Percentiles rank a stretch among this genome's conserved stretches.
These are phyloP conservation scores for Pangasius macronema DNA, from an alignment of 2,797 vertebrate genomes.

Conservation along the genomic window DNA sequence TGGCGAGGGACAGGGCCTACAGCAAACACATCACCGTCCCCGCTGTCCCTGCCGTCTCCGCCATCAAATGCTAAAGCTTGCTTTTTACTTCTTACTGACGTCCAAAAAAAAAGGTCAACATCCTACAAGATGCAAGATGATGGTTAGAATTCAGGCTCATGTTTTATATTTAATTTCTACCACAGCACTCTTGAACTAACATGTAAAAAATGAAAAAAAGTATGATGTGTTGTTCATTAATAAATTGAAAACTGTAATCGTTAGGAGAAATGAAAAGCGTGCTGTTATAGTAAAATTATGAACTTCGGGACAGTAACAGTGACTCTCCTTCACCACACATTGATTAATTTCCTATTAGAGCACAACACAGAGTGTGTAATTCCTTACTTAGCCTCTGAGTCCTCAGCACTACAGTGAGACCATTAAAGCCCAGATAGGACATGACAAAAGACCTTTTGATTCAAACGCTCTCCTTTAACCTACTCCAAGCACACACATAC, in stretches of 20 bases:
- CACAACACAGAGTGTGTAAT: neutral
- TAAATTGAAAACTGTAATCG: neutral
- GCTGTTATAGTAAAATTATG: neutral
- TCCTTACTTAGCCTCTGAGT: slow-evolving; percentile 12
- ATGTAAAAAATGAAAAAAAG: neutral
- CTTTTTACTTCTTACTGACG: neutral
- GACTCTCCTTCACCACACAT: neutral
- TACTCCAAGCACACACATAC: slow-evolving; percentile 13
- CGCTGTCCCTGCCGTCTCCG: slow-evolving; percentile 31
- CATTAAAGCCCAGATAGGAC: slow-evolving; percentile 72
- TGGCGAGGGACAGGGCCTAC: slow-evolving; percentile 59
- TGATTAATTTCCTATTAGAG: slow-evolving; percentile 14
- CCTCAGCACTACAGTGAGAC: slow-evolving; percentile 50
- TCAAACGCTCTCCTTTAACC: slow-evolving; percentile 60
- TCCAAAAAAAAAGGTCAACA: neutral
- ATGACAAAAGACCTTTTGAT: slow-evolving; percentile 63
- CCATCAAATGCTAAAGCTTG: neutral
- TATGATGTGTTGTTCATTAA: neutral
- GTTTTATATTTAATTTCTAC: neutral
- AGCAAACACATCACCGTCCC: slow-evolving; percentile 59
- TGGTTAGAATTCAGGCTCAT: neutral
- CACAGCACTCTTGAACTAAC: neutral
- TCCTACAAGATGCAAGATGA: neutral
- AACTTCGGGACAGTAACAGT: too few species aligned
- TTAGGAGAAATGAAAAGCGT: neutral